phyloP scores from a whole-genome alignment of 2,888 invertebrate genomes.

The Gryllus longicercus region DNA sequence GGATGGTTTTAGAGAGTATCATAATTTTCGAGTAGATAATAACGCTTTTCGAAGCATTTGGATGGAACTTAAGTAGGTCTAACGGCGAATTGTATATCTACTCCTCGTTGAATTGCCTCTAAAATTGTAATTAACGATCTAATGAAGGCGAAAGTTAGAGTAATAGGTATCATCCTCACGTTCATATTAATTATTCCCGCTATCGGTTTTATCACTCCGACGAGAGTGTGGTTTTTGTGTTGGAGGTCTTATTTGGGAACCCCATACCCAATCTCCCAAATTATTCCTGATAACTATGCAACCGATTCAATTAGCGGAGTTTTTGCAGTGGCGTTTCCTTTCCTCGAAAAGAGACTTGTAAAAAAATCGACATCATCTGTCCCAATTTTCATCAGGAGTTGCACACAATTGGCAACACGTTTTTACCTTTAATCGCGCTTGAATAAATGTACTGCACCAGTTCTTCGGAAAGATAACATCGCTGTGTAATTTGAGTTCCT shows the following conservation, averaged over 20 bases:
- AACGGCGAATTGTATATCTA: not conserved
- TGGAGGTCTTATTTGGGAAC: not conserved
- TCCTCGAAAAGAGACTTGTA: too few species aligned
- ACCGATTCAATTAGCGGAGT: too few species aligned
- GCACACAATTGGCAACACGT: too few species aligned
- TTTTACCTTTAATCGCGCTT: too few species aligned
- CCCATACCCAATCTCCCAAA: too few species aligned
- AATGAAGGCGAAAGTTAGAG: not conserved
- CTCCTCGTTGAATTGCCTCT: not conserved
- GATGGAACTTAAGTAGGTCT: not conserved
- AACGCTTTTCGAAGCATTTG: not conserved
- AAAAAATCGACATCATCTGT: too few species aligned
- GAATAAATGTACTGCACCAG: too few species aligned
- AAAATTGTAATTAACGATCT: not conserved
- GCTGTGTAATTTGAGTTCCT: too few species aligned
- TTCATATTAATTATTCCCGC: not conserved
- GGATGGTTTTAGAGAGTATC: not conserved
- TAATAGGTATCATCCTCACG: not conserved
- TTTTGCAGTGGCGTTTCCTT: too few species aligned
- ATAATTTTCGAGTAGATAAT: not conserved
- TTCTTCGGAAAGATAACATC: too few species aligned
- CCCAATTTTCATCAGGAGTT: too few species aligned
- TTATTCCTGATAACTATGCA: too few species aligned
- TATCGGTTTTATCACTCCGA: not conserved
- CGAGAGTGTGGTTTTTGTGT: not conserved